These are phyloP conservation scores for Cosmopolites sordidus DNA, from an alignment of 2,888 invertebrate genomes.

Conservation along the genomic window DNA sequence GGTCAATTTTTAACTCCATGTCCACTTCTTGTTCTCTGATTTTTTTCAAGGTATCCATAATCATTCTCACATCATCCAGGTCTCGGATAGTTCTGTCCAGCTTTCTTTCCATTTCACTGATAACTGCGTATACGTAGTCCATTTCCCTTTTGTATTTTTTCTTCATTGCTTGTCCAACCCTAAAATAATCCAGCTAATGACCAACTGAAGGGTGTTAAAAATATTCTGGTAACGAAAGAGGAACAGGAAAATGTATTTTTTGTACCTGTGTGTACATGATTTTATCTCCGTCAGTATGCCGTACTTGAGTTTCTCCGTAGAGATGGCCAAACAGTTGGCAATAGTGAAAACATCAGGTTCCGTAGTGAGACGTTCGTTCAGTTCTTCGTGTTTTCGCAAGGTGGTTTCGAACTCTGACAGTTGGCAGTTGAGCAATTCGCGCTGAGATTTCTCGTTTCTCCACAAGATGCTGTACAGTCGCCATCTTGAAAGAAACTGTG, in stretches of 20 bases:
- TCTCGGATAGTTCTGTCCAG: conserved; percentile 84
- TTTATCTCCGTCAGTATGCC: conserved; percentile 80
- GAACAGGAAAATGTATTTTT: background rate
- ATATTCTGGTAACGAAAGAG: too few species aligned
- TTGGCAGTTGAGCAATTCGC: conserved; percentile 69
- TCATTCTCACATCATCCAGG: conserved; percentile 87
- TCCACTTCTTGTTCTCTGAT: conserved; percentile 93
- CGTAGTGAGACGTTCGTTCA: conserved; percentile 66
- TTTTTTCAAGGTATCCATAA: conserved; percentile 91
- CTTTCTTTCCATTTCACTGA: conserved; percentile 88
- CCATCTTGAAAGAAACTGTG: conserved; percentile 78
- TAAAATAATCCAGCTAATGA: conserved; percentile 22
- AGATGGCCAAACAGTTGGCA: conserved; percentile 68
- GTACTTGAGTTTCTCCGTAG: conserved; percentile 79
- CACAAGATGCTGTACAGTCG: conserved; percentile 82
- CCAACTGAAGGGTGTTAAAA: too few species aligned
- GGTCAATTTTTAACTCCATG: conserved; percentile 89
- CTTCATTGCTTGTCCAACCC: conserved; percentile 80
- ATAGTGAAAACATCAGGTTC: conserved; percentile 72
- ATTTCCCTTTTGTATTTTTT: conserved; percentile 87
- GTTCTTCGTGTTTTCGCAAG: conserved; percentile 70
- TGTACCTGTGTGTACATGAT: conserved; percentile 53
- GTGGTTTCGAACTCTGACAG: conserved; percentile 72
- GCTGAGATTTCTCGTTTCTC: conserved; percentile 77
- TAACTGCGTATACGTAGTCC: conserved; percentile 89